Conservation (phyloP, 2,888 invertebrate species). For the Mythimna loreyi region DNA sequence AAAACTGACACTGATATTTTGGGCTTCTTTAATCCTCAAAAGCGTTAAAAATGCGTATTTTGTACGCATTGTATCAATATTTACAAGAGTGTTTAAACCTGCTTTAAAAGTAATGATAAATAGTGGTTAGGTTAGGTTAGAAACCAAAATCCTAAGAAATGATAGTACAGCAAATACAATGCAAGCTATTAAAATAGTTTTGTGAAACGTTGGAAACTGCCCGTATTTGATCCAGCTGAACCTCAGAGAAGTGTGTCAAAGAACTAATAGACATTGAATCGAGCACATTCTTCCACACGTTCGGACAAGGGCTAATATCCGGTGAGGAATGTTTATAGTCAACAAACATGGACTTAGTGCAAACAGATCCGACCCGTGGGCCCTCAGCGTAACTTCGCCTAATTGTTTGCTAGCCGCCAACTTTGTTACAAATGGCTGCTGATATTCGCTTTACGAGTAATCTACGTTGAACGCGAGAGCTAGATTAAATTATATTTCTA, state of each 20-base stretch:
- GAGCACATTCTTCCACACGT: slow-evolving; percentile 79
- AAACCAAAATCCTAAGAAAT: background rate
- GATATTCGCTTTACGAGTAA: slow-evolving; percentile 70
- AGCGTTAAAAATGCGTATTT: background rate
- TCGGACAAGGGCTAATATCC: slow-evolving; percentile 87
- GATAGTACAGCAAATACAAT: background rate
- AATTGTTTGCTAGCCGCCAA: slow-evolving; percentile 80
- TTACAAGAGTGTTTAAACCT: background rate
- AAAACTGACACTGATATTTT: slow-evolving; percentile 43
- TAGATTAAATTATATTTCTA: slow-evolving; percentile 59
- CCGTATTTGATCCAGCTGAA: slow-evolving; percentile 54
- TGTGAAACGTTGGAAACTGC: slow-evolving; percentile 23
- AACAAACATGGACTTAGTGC: slow-evolving; percentile 82
- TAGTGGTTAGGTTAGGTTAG: background rate
- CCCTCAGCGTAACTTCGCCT: slow-evolving; percentile 78
- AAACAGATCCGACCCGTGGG: slow-evolving; percentile 79
- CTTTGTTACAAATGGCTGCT: slow-evolving; percentile 77
- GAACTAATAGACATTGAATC: slow-evolving; percentile 72
- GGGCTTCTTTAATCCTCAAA: background rate
- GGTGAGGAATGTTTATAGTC: slow-evolving; percentile 82
- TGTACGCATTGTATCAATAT: no score
- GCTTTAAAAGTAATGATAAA: background rate
- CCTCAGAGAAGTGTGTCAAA: slow-evolving; percentile 59
- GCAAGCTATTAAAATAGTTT: slow-evolving; percentile 29
- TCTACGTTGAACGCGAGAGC: slow-evolving; percentile 57